These are phyloP conservation scores for Cygnus atratus DNA, from an alignment of 2,113 vertebrate genomes.

Conservation along the genomic window DNA sequence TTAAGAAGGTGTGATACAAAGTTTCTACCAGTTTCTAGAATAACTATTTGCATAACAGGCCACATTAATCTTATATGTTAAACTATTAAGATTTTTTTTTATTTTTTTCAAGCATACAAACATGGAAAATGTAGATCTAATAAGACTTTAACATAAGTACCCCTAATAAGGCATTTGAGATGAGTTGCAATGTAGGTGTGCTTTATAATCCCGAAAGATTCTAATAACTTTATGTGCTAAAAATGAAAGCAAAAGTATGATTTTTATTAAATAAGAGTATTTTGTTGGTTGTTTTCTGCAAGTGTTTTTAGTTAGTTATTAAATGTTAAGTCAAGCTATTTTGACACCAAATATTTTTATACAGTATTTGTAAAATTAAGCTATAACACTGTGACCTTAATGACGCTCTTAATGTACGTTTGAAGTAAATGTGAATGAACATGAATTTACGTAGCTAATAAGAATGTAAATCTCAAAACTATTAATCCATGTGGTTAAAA, in stretches of 20 bases:
- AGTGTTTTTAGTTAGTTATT: background rate
- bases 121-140: background rate
- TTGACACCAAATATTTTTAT: background rate
- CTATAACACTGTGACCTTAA: background rate
- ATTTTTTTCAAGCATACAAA: background rate
- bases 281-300: background rate
- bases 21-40: background rate
- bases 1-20: background rate
- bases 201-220: constrained; percentile 8
- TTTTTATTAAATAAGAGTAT: background rate
- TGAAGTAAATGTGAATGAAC: constrained; percentile 10
- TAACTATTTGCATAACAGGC: background rate
- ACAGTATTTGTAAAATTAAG: constrained; percentile 14
- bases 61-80: background rate
- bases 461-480: background rate
- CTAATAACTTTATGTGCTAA: background rate
- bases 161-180: background rate
- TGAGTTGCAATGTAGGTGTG: background rate
- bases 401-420: background rate
- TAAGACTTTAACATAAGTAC: background rate
- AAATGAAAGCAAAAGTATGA: background rate
- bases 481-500: background rate
- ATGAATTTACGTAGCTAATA: background rate
- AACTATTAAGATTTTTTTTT: background rate
- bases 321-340: background rate